Conservation (phyloP, 35 echinoderm and acorn worm species). For the Stichopus chloronotus region DNA sequence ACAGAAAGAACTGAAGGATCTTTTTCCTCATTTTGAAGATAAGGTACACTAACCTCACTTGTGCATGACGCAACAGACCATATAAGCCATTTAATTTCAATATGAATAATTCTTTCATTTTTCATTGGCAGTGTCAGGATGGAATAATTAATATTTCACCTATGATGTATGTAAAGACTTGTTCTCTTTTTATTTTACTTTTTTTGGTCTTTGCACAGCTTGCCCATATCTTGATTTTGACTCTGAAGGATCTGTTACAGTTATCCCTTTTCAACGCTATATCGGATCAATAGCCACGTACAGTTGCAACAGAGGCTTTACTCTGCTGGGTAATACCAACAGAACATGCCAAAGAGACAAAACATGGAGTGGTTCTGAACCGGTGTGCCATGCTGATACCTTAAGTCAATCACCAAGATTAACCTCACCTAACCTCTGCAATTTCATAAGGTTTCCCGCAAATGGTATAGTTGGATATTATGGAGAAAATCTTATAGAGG, state of each 20-base stretch:
- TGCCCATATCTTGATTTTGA: not conserved
- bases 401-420: not conserved
- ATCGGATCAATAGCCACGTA: not conserved
- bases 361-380: conserved; percentile 29
- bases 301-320: not conserved
- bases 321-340: not conserved
- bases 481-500: not conserved
- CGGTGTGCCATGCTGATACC: not conserved
- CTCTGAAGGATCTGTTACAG: not conserved
- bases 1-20: too few relatives aligned
- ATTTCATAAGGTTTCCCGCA: not conserved
- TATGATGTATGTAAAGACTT: too few relatives aligned
- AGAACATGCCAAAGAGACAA: conserved; percentile 19
- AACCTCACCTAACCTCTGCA: not conserved
- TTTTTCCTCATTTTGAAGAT: too few relatives aligned
- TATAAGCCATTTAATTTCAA: too few relatives aligned
- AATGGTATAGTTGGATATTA: not conserved
- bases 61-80: too few relatives aligned
- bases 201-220: not conserved
- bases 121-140: too few relatives aligned
- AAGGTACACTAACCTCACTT: too few relatives aligned
- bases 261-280: not conserved
- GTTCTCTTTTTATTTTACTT: too few relatives aligned
- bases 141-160: too few relatives aligned
- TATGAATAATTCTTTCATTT: too few relatives aligned